Conservation (phyloP, 2,113 vertebrate species). For the Rhipidura dahli region DNA sequence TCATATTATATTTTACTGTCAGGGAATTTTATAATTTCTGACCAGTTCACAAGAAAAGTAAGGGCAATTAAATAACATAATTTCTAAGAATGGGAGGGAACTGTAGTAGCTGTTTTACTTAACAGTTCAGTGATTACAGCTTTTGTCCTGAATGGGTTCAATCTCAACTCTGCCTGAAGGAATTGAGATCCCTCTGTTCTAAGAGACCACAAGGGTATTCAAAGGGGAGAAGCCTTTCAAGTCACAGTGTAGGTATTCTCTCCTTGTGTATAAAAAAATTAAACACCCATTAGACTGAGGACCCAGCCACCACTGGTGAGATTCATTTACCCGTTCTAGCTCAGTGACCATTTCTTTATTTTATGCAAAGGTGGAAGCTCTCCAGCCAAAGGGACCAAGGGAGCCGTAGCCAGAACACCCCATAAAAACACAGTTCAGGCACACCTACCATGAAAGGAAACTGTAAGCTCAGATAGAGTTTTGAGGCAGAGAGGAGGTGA, state of each 20-base stretch:
- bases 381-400: neutral
- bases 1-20: neutral
- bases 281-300: neutral
- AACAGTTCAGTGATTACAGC: neutral
- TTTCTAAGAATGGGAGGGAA: neutral
- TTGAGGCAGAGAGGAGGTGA: neutral
- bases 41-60: neutral
- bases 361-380: neutral
- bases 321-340: neutral
- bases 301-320: neutral
- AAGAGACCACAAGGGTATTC: neutral
- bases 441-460: neutral
- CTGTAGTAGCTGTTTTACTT: neutral
- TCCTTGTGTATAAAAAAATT: neutral
- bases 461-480: neutral
- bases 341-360: neutral
- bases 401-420: neutral
- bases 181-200: neutral
- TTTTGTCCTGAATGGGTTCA: neutral
- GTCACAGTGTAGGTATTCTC: neutral
- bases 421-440: neutral
- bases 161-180: neutral
- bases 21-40: neutral
- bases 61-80: neutral
- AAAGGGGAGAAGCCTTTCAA: neutral